These are phyloP conservation scores for Lophotriccus pileatus DNA, from an alignment of 2,797 vertebrate genomes.

Conservation along the genomic window DNA sequence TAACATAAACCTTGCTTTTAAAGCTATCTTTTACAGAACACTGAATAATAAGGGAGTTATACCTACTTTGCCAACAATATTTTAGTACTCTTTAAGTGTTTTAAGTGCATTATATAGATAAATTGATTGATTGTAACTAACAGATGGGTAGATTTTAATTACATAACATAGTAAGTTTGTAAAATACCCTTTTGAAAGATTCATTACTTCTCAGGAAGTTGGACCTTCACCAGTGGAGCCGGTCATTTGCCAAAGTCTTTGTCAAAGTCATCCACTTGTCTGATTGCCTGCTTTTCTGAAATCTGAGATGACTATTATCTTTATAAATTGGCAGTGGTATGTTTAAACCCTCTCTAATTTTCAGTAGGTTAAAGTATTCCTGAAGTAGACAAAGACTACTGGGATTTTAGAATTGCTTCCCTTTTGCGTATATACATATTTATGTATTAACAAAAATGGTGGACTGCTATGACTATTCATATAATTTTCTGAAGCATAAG, in stretches of 20 bases:
- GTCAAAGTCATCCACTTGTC: background rate
- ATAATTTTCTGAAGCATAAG: background rate
- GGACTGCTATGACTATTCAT: background rate
- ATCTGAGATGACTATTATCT: background rate
- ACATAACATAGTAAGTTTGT: background rate
- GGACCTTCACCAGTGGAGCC: background rate
- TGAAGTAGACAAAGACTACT: background rate
- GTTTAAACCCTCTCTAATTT: background rate
- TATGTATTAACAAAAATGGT: background rate
- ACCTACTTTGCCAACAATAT: background rate
- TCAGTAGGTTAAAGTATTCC: background rate
- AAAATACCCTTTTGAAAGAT: background rate
- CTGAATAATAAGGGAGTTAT: background rate
- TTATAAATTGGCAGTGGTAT: background rate
- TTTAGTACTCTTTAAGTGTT: background rate
- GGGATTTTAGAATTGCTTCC: background rate
- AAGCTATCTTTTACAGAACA: background rate
- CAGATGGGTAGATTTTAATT: background rate
- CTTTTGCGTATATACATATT: background rate
- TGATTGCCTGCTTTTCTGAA: background rate
- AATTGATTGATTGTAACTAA: background rate
- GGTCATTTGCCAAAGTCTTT: background rate
- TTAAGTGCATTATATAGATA: background rate
- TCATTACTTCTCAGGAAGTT: background rate
- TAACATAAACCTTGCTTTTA: background rate